A percentile compares a stretch with the other conserved stretches of the same genome.
Evolutionary conservation across 2,113 vertebrate species (phyloP).

Genomic region (Mixornis gularis): DNA sequence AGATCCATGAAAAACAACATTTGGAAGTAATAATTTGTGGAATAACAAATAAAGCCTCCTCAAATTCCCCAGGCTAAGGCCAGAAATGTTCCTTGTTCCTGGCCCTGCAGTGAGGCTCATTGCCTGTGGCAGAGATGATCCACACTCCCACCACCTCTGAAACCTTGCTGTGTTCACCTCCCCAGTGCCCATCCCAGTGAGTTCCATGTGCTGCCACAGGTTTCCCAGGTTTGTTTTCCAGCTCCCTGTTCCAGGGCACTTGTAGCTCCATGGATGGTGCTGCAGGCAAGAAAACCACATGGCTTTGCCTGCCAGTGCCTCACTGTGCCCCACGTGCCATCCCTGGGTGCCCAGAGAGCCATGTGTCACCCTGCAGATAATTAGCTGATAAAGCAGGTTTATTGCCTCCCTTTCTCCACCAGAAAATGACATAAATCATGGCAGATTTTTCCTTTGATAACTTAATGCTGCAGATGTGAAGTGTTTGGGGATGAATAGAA

Average conservation of each 20-base stretch:
- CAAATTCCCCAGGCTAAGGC: background rate
- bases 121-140: background rate
- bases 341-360: background rate
- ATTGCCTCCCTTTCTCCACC: background rate
- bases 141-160: background rate
- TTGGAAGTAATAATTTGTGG: background rate
- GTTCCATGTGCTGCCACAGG: fast-evolving
- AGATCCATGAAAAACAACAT: background rate
- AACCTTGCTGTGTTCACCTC: fast-evolving
- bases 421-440: background rate
- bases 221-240: background rate
- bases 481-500: constrained; percentile 32
- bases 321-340: background rate
- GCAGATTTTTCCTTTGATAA: constrained; percentile 6
- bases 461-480: constrained; percentile 38
- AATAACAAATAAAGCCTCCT: background rate
- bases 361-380: background rate
- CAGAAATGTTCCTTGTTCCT: background rate
- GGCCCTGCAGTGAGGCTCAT: no score
- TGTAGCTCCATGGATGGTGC: background rate
- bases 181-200: fast-evolving
- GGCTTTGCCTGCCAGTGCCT: background rate
- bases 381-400: constrained; percentile 27
- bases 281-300: background rate
- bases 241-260: background rate